Percentiles rank a stretch among this genome's conserved stretches.
These are phyloP conservation scores for Podiceps cristatus DNA, from an alignment of 2,113 vertebrate species.

Conservation along the genomic window DNA sequence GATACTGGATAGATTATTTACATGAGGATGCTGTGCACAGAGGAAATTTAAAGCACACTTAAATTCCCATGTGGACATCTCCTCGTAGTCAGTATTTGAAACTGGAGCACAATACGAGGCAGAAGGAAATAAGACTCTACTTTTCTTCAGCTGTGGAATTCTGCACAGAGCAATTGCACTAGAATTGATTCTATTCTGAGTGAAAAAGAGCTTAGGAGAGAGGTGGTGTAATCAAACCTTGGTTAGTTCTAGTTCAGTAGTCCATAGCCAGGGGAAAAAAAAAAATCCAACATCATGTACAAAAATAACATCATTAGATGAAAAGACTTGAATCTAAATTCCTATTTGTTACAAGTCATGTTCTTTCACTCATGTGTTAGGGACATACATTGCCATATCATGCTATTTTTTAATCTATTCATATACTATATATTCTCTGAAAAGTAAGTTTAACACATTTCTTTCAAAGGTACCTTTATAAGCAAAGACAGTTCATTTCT, in stretches of 20 bases:
- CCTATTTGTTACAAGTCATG: background rate
- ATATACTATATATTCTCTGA: background rate
- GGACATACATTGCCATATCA: background rate
- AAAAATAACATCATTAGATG: background rate
- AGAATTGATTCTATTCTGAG: background rate
- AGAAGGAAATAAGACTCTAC: background rate
- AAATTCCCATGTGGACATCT: background rate
- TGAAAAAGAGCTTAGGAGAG: background rate
- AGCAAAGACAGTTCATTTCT: background rate
- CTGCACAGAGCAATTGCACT: background rate
- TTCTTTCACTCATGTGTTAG: background rate
- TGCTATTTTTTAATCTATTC: background rate
- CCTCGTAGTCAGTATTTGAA: background rate
- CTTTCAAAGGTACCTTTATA: background rate
- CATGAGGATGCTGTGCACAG: background rate
- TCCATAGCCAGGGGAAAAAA: background rate
- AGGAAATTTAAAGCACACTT: background rate
- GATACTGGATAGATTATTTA: background rate
- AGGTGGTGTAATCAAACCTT: background rate
- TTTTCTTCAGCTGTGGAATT: background rate
- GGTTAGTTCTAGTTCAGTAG: constrained; percentile 15
- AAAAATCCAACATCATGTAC: background rate
- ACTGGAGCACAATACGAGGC: background rate
- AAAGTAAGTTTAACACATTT: background rate
- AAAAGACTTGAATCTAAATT: background rate